phyloP scores from a whole-genome alignment of 2,888 invertebrate genomes.

The Teinopalpus imperialis region DNA sequence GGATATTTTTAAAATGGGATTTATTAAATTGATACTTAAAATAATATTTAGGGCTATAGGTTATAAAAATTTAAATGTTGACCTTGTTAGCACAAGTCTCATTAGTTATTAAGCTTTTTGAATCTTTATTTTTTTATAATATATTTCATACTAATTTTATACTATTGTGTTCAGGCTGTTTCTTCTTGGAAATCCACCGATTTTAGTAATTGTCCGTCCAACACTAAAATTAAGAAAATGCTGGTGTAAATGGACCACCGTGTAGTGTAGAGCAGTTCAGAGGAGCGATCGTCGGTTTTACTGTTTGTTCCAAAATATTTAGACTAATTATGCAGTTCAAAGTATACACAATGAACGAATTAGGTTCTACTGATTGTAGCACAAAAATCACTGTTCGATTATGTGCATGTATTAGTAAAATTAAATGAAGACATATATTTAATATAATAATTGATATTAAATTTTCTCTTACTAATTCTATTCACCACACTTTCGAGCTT shows the following conservation, averaged over 20 bases:
- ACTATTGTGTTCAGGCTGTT: constrained; percentile 1
- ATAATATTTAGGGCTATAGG: not conserved
- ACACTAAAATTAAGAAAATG: too few species aligned
- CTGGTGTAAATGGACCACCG: too few species aligned
- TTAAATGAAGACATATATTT: too few species aligned
- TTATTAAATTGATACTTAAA: constrained; percentile 14
- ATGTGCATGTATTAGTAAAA: too few species aligned
- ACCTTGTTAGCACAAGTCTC: constrained; percentile 3
- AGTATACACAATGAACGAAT: too few species aligned
- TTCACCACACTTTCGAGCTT: constrained; percentile 27
- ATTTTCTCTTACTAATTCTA: constrained; percentile 16
- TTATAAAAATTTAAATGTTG: not conserved
- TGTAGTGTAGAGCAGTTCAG: too few species aligned
- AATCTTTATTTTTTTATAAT: constrained; percentile 25
- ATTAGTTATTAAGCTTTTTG: not conserved
- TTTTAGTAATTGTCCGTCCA: constrained; percentile 20
- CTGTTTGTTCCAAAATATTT: too few species aligned
- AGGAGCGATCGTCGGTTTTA: too few species aligned
- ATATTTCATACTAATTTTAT: constrained; percentile 1
- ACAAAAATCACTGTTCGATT: too few species aligned
- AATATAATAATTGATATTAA: too few species aligned
- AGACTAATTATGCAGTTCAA: too few species aligned
- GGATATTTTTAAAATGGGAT: not conserved
- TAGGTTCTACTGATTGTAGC: too few species aligned
- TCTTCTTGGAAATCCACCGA: constrained; percentile 21